Evolutionary conservation across 2,113 vertebrate genomes (phyloP).

Genomic region (Salminus brasiliensis): DNA sequence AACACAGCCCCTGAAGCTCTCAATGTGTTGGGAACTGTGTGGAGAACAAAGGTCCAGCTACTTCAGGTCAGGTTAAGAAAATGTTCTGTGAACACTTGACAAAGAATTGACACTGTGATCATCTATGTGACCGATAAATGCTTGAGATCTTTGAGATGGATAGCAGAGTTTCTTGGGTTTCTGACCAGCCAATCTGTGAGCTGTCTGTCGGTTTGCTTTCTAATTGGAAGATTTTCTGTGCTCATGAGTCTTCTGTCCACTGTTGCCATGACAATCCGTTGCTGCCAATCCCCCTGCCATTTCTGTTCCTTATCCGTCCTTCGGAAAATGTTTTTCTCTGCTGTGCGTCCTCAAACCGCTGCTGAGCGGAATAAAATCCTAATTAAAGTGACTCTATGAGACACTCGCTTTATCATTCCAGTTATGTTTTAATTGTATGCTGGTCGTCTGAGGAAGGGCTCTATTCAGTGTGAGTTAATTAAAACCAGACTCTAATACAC

Average conservation of each 20-base stretch:
- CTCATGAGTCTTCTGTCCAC: conserved; percentile 20
- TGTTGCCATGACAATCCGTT: conserved; percentile 43
- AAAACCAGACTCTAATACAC: neutral
- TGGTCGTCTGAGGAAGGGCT: neutral
- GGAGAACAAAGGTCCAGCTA: too few species aligned
- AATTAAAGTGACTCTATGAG: neutral
- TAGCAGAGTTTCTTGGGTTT: neutral
- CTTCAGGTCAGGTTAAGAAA: too few species aligned
- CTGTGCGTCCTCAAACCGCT: neutral
- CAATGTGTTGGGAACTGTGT: too few species aligned
- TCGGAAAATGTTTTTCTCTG: conserved; percentile 8
- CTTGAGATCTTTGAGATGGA: neutral
- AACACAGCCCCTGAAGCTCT: too few species aligned
- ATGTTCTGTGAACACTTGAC: too few species aligned
- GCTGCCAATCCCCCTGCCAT: conserved; percentile 24
- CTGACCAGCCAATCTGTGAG: conserved; percentile 32
- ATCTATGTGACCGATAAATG: neutral
- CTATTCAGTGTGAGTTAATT: neutral
- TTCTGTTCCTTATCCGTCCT: neutral
- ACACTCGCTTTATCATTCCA: neutral
- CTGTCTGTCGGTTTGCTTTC: conserved; percentile 4
- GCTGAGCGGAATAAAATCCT: neutral
- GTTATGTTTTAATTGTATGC: neutral
- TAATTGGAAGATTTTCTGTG: conserved; percentile 27
- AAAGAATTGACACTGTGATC: neutral